phyloP scores from a whole-genome alignment of 2,113 vertebrate species.

The Castor canadensis region DNA sequence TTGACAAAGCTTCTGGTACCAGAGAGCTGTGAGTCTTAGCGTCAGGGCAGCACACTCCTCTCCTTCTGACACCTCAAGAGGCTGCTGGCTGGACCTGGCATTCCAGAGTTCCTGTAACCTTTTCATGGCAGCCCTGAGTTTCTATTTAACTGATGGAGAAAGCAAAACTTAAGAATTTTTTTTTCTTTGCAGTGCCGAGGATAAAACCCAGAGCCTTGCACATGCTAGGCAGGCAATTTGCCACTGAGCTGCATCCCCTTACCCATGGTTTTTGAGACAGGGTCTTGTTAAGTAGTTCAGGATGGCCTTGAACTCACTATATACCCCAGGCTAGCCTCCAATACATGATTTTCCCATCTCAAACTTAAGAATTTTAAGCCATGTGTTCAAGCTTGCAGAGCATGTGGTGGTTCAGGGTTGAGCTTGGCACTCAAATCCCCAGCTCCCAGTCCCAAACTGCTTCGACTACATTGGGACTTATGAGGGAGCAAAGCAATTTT shows the following conservation, averaged over 20 bases:
- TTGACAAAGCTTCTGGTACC: constrained; percentile 23
- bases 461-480: background rate
- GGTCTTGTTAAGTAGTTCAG: too few relatives aligned
- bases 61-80: background rate
- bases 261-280: too few relatives aligned
- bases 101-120: background rate
- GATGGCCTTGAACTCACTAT: too few relatives aligned
- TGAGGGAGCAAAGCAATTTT: background rate
- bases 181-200: too few relatives aligned
- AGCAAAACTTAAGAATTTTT: background rate
- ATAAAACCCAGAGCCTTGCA: too few relatives aligned
- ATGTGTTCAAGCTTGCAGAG: background rate
- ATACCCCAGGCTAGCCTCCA: too few relatives aligned
- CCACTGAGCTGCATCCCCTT: too few relatives aligned
- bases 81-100: background rate
- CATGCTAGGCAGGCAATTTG: too few relatives aligned
- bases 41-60: accelerated
- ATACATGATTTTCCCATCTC: too few relatives aligned
- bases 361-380: background rate
- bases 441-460: background rate
- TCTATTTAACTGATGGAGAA: background rate
- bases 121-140: background rate
- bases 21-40: background rate
- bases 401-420: background rate
- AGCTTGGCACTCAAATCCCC: background rate